Evolutionary conservation across 2,888 invertebrate genomes (phyloP), one percentile per base, ranked within the genome.

Genomic region (Rhingia rostrata): DNA sequence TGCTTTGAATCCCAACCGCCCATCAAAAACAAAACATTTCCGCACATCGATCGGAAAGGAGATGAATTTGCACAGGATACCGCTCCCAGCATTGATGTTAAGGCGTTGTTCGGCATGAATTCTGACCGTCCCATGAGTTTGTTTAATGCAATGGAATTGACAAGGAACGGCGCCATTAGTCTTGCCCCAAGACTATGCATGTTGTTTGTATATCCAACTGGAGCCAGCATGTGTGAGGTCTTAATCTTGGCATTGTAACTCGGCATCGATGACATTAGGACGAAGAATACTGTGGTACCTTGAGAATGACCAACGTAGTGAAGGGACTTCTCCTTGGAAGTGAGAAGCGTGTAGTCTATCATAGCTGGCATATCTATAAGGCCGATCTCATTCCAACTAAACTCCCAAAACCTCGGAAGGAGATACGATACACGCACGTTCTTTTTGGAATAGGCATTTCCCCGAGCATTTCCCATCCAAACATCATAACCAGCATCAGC

Each of bases 401-500:
- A 94, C 77, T 92, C 90, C 94, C 94, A 94, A 89, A 93, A 95
- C 69, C 93, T 91, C 0, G 84, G 89, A 47, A 95, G 96, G 89
- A 88, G 88, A 4, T 92, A 90, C 72, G 90, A 88, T 9, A 92
- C 90, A 22, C 89, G 91, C 30, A 91, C 88, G 86, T 95, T 94
- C 37, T 91, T 89, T 37, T 91, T 90, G 4, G 93, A 92, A 87
- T 94, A 94, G 0, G 92, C 93, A 87, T 94, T 96, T 4, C 96
- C 97, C 4, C 97, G 93, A 6, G 93, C 93, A 88, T 97, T 97
- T 0, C 96, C 96, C 90, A 97, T 89, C 97, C 97, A 97, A 0
- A 95, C 95, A 86, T 95, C 95, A 86, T 93, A 95, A 2, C 95
- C 95, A 84, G 92, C 92, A 87, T 95, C 95, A 2, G 95, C 94